Evolutionary conservation across 1,140 invertebrate species (phyloP).

Genomic region (Trichogramma pretiosum): DNA sequence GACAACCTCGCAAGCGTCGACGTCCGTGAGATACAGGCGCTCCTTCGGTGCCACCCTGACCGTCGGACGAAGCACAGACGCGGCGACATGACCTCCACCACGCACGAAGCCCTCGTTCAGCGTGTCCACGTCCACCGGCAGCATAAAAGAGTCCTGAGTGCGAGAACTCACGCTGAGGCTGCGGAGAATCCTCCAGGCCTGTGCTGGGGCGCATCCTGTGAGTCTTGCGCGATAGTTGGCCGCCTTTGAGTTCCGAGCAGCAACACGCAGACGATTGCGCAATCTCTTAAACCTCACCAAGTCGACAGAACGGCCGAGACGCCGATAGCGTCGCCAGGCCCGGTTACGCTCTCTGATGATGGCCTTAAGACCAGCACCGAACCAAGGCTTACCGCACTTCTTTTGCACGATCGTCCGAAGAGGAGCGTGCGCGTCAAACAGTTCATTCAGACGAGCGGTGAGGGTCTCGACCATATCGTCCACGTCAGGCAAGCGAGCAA

Average conservation of each 20-base stretch:
- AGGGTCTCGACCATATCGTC: neutral
- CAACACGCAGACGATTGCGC: neutral
- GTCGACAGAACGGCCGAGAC: neutral
- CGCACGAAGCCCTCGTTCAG: too few relatives aligned
- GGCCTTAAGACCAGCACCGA: too few relatives aligned
- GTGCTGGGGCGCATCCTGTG: too few relatives aligned
- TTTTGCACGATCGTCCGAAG: too few relatives aligned
- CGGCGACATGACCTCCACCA: neutral
- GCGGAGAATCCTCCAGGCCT: too few relatives aligned
- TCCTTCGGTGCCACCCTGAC: neutral
- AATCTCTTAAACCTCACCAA: neutral
- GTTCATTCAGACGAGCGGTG: neutral
- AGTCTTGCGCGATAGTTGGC: neutral
- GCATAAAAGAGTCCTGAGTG: neutral
- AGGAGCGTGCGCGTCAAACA: too few relatives aligned
- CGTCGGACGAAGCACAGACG: neutral
- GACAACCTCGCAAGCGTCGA: neutral
- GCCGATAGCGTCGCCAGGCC: too few relatives aligned
- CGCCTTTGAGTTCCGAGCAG: neutral
- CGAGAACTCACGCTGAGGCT: too few relatives aligned
- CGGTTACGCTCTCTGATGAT: too few relatives aligned
- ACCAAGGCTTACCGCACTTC: too few relatives aligned
- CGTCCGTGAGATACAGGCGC: too few relatives aligned
- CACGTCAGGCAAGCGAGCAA: neutral
- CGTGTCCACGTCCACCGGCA: neutral